Conservation (phyloP, 1,140 invertebrate genomes). For the Drosophila truncata region DNA sequence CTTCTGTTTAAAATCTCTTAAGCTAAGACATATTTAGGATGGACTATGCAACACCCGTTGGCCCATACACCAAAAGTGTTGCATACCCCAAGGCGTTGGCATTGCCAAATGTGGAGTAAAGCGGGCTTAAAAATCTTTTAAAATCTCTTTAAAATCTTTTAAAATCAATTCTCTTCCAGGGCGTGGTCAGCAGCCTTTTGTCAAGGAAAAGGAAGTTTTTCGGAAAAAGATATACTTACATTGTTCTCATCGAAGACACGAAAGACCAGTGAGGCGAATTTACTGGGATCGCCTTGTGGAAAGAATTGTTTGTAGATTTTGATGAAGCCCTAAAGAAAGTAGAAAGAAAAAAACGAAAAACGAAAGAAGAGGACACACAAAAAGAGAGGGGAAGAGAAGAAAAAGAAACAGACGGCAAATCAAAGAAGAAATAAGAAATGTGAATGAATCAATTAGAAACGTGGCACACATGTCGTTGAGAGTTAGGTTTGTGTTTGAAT, state of each 20-base stretch:
- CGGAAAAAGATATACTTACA: slow-evolving; percentile 88
- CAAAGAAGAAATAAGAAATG: slow-evolving; percentile 25
- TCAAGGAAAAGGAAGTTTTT: neutral
- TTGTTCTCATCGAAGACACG: slow-evolving; percentile 99
- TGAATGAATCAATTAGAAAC: slow-evolving; percentile 53
- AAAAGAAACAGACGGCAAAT: neutral
- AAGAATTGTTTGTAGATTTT: slow-evolving; percentile 99
- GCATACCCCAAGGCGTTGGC: neutral
- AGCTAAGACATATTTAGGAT: neutral
- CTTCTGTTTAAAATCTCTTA: neutral
- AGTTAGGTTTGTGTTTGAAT: slow-evolving; percentile 44
- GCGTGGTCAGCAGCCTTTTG: slow-evolving; percentile 21
- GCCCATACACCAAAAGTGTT: neutral
- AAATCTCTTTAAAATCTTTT: neutral
- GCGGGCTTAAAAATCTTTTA: too few relatives aligned
- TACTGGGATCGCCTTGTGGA: slow-evolving; percentile 98
- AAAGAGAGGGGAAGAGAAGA: neutral
- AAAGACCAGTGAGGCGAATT: slow-evolving; percentile 98
- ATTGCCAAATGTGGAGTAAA: too few relatives aligned
- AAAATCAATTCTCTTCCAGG: neutral
- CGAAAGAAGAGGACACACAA: slow-evolving; percentile 3
- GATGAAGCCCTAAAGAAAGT: slow-evolving; percentile 93
- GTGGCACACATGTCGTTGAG: slow-evolving; percentile 34
- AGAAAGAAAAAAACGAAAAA: slow-evolving; percentile 19
- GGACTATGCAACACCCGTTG: neutral